Percentiles rank a stretch among this genome's conserved stretches.
Evolutionary conservation across 2,113 vertebrate species (phyloP).

Genomic region (Vulpes vulpes): DNA sequence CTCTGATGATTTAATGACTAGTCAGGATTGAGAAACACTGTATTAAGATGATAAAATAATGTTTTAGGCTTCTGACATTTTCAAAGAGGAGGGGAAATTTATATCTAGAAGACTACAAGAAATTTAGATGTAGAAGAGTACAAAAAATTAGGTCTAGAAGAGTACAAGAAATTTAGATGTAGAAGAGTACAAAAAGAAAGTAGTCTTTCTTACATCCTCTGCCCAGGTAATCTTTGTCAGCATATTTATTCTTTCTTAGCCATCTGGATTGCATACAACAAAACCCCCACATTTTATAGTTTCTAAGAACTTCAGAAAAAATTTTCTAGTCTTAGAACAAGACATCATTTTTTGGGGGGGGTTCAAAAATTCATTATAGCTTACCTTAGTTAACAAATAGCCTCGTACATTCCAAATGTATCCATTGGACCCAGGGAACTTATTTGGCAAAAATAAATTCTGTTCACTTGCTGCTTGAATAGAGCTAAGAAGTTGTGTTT

Average conservation of each 20-base stretch:
- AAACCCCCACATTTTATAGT: not conserved
- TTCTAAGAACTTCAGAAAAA: conserved; percentile 32
- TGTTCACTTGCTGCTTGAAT: not conserved
- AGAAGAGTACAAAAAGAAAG: not conserved
- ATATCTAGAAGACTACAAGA: not conserved
- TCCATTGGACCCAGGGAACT: not conserved
- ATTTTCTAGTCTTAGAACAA: conserved; percentile 29
- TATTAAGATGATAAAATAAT: not conserved
- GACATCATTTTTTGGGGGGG: not conserved
- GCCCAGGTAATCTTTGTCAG: not conserved
- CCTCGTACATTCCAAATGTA: not conserved
- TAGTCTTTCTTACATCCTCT: not conserved
- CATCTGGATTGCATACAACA: not conserved
- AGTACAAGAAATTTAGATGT: not conserved
- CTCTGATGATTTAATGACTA: not conserved
- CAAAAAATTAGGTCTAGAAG: not conserved
- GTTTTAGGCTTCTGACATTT: conserved; percentile 38
- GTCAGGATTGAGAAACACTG: not conserved
- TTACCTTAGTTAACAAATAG: conserved; percentile 23
- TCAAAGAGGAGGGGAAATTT: not conserved
- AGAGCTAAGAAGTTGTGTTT: not conserved
- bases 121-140: not conserved
- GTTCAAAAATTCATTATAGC: not conserved
- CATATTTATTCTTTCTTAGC: conserved; percentile 43
- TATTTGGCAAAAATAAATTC: not conserved